These are phyloP conservation scores for Mechanitis mazaeus DNA, from an alignment of 2,888 invertebrate genomes.

Conservation along the genomic window DNA sequence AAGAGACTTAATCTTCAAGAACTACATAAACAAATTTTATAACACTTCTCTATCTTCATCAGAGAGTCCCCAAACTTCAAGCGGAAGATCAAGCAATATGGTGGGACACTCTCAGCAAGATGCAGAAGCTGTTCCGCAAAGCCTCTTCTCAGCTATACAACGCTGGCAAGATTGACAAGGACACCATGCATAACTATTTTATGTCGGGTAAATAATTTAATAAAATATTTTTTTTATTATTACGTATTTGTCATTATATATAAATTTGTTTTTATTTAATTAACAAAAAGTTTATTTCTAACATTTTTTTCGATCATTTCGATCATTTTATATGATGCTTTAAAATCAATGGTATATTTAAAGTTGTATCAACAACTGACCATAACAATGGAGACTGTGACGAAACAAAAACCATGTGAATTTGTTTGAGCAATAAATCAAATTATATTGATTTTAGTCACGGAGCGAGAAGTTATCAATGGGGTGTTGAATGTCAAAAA, in stretches of 20 bases:
- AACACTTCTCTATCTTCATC: constrained; percentile 25
- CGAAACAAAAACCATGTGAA: too few relatives aligned
- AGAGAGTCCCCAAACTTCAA: constrained; percentile 96
- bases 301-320: too few relatives aligned
- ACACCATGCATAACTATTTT: constrained; percentile 97
- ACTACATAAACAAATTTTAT: too few relatives aligned
- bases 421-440: background rate
- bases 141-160: constrained; percentile 91
- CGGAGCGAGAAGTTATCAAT: constrained; percentile 97
- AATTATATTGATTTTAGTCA: constrained; percentile 79
- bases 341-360: too few relatives aligned
- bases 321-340: too few relatives aligned
- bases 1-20: too few relatives aligned
- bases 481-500: constrained; percentile 95
- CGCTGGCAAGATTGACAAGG: constrained; percentile 90
- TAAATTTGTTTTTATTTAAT: too few relatives aligned
- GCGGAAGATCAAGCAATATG: constrained; percentile 97
- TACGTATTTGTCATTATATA: too few relatives aligned
- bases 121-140: constrained; percentile 95
- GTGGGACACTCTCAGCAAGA: constrained; percentile 98
- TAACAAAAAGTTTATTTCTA: too few relatives aligned
- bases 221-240: background rate
- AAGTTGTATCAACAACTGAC: too few relatives aligned
- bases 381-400: too few relatives aligned
- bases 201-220: constrained; percentile 88